Percentiles rank a stretch among this genome's conserved stretches.
These are phyloP conservation scores for Thomomys bottae DNA, from an alignment of 2,113 vertebrate species.

Conservation along the genomic window DNA sequence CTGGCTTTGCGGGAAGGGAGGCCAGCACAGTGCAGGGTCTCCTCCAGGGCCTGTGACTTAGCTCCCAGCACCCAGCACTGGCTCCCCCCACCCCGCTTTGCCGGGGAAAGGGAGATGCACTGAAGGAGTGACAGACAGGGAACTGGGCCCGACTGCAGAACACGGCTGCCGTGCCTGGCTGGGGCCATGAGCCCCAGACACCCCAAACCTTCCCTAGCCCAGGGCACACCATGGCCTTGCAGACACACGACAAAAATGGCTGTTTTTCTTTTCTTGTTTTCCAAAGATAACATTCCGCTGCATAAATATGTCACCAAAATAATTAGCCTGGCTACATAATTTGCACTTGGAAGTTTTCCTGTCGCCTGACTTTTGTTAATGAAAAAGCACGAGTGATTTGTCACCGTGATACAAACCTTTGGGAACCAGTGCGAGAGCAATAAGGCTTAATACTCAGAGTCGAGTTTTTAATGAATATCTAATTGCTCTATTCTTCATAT, in stretches of 20 bases:
- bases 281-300: slow-evolving; percentile 14
- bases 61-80: no score
- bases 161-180: no score
- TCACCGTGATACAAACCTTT: slow-evolving; percentile 48
- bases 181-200: neutral
- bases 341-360: slow-evolving; percentile 50
- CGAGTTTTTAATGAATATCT: slow-evolving; percentile 72
- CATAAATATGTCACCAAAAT: slow-evolving; percentile 46
- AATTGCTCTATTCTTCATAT: slow-evolving; percentile 70
- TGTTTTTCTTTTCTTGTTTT: slow-evolving; percentile 5
- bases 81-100: slow-evolving; percentile 50
- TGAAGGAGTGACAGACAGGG: neutral
- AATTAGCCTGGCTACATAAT: slow-evolving; percentile 52
- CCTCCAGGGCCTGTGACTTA: no score
- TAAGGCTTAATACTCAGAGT: slow-evolving; percentile 54
- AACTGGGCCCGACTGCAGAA: no score
- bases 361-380: slow-evolving; percentile 41
- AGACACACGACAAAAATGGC: accelerated
- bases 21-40: no score
- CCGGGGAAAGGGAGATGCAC: slow-evolving; percentile 64
- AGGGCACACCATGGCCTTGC: neutral
- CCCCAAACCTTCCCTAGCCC: neutral
- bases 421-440: slow-evolving; percentile 11
- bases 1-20: no score
- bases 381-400: slow-evolving; percentile 56